Evolutionary conservation across 1,140 invertebrate genomes (phyloP), one percentile per base, ranked within the genome.

Genomic region (Drosophila equinoxialis): DNA sequence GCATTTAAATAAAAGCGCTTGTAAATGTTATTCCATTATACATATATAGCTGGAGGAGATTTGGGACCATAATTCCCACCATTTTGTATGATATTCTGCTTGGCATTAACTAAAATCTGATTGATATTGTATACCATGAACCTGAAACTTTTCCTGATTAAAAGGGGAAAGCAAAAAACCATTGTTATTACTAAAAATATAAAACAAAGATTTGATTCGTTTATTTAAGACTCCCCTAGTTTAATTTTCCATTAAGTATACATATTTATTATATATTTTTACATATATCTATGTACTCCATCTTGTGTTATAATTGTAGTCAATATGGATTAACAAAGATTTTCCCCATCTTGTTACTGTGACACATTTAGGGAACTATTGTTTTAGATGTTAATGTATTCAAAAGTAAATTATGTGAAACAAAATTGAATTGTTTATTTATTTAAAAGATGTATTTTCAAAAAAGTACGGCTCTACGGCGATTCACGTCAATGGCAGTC

Each of bases 401-500:
- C 8, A 51, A 51, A 23, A 23, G 4, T 51, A 51, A 51, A 51
- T 23, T 6, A 20, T n/a, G 13, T 8, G 8, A 51, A 20, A 51
- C 7, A 51, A 51, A 51, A 51, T 13, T 51, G 45, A 23, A 48
- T 20, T 20, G 10, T 17, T 48, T 8, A 23, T 11, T 51, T 7
- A 45, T 1, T 45, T 8, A 23, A 2, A 17, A 17, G 6, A 3
- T 48, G 2, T 8, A 6, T 48, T 45, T 45, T 48, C 17, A 48
- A 48, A 48, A 51, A 11, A 51, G 17, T 11, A 11, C 45, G 23
- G 45, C 45, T 23, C 8, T 51, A 17, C 74, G 83, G 6, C 67
- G 68, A 66, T 95, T 95, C 65, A 92, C 93, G 33, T 94, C 91
- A 2, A 95, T 93, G 4, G 95, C 94, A 6, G 94, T 92, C 17